Evolutionary conservation across 2,888 invertebrate species (phyloP).

Genomic region (Nemoura dubitans): DNA sequence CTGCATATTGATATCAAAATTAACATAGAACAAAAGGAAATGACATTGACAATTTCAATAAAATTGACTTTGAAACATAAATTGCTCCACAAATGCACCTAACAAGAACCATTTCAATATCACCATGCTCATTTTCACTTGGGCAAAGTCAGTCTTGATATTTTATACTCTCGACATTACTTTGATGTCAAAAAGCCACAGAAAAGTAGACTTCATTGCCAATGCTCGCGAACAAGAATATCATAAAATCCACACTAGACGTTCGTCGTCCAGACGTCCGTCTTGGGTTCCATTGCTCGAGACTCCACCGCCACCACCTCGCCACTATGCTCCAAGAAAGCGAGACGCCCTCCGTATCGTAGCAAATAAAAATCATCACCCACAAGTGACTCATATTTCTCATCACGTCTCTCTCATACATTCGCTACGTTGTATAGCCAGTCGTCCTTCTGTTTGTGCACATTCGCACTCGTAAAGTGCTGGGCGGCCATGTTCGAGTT

Average conservation of each 20-base stretch:
- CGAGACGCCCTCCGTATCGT: neutral
- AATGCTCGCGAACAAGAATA: no score
- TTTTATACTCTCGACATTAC: neutral
- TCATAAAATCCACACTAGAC: no score
- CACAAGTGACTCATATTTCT: slow-evolving; percentile 3
- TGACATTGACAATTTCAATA: no score
- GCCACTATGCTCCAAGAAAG: neutral
- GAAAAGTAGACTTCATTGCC: neutral
- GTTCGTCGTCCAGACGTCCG: no score
- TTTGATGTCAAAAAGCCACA: neutral
- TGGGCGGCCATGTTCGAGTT: neutral
- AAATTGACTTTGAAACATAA: no score
- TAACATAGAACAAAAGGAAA: no score
- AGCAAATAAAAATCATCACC: neutral
- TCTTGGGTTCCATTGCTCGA: neutral
- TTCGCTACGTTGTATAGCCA: neutral
- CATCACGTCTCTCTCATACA: neutral
- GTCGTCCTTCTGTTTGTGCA: neutral
- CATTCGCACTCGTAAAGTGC: neutral
- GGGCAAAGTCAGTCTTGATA: neutral
- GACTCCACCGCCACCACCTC: neutral
- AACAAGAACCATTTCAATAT: no score
- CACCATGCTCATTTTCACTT: no score
- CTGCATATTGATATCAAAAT: no score
- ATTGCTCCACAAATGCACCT: no score